Evolutionary conservation across 1,140 invertebrate species (phyloP), one percentile per base, ranked within the genome.

Genomic region (Dinothrombium tinctorium): DNA sequence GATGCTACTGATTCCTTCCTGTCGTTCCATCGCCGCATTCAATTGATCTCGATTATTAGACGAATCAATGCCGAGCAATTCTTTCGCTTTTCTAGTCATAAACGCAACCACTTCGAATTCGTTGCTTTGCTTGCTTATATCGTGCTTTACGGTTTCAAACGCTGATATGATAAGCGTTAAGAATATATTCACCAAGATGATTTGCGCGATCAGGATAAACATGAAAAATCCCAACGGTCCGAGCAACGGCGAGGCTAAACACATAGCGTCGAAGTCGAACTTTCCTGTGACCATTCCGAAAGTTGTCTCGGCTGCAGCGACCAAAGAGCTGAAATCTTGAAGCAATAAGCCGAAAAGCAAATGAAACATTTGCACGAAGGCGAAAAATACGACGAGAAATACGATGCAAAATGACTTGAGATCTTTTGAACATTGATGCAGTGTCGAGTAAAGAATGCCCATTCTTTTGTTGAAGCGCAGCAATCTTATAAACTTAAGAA

Each of bases 121-220:
- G 43, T 64, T 64, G 31, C 52, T 48, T 31, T 56, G 55, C 26
- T 54, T 48, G 9, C 45, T 48, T 14, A 57, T 47, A 31, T 56
- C 52, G 14, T 48, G 47, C 49, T 56, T 56, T 8, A 56, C 54
- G 11, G 50, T 45, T 44, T 58, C 50, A 52, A 69, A 69, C 0
- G 62, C 57, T 33, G 62, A 60, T 24, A 66, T 63, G 23, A 69
- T 59, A 42, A 69, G 66, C 1, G 65, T 66, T 12, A 69, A 51
- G 50, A 69, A 64, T 50, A 69, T 64, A 50, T 68, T 69, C 41
- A 69, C 54, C 15, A 68, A 53, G 33, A 69, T 57, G 42, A 67
- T 65, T 9, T 57, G 62, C 33, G 63, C 59, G 4, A 59, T 51
- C 0, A 69, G 46, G 26, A 65, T 59, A 48, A 64, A 69, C 17